Conservation (phyloP, 23 tunicate species). For the Halocynthia aurantium region DNA sequence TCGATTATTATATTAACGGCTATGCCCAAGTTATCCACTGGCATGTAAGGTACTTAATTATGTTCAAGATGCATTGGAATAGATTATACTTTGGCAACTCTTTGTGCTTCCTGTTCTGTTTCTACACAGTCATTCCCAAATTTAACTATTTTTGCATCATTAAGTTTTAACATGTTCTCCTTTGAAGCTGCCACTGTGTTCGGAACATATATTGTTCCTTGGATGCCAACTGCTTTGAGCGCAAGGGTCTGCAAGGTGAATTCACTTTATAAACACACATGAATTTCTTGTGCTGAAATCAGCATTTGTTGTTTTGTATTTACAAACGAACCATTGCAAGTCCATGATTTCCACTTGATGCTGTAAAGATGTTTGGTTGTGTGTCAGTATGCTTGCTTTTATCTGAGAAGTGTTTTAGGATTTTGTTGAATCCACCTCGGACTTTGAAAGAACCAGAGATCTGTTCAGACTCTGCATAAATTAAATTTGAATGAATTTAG, state of each 20-base stretch:
- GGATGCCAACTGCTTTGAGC: neutral
- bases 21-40: neutral
- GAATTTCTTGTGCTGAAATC: too few species aligned
- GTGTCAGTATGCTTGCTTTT: neutral
- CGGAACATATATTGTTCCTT: constrained; percentile 65
- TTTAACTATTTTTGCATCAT: constrained; percentile 43
- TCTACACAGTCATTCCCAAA: constrained; percentile 61
- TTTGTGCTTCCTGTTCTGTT: constrained; percentile 62
- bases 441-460: constrained; percentile 82
- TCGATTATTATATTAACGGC: neutral
- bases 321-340: constrained; percentile 33
- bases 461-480: constrained; percentile 58
- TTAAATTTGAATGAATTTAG: neutral
- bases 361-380: constrained; percentile 38
- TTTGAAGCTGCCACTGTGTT: constrained; percentile 44
- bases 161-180: constrained; percentile 24
- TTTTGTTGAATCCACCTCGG: constrained; percentile 78
- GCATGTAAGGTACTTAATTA: neutral
- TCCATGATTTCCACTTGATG: constrained; percentile 93
- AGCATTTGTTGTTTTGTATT: neutral
- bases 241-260: constrained; percentile 3
- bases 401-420: constrained; percentile 11
- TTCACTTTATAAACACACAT: neutral
- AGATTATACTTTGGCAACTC: constrained; percentile 21
- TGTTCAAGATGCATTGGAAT: neutral